Evolutionary conservation across 2,113 vertebrate species (phyloP), one percentile per base, ranked within the genome.

Genomic region (Gallinago undulata): DNA sequence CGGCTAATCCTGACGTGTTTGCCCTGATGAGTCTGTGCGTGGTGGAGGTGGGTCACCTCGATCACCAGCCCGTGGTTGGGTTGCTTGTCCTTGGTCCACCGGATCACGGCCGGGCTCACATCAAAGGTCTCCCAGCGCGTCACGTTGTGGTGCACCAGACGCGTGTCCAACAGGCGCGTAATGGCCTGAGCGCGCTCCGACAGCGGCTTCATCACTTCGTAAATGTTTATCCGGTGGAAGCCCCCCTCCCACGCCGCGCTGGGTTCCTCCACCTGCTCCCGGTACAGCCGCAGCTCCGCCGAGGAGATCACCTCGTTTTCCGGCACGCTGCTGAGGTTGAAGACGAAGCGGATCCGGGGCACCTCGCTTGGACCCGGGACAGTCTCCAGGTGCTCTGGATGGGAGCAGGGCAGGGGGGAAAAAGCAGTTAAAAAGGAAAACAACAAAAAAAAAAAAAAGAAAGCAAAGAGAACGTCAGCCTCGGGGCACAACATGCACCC

Each of bases 301-400:
- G 99, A 99, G 10, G 99, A 99, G 81, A 99, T 98, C 96, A 99
- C 98, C 98, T 99, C 99, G 13, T 99, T 98, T 74, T 99, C 98
- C 5, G 99, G 99, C 96, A 99, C 99, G 98, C 98, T 99, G 98
- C 99, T 99, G 97, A 99, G 98, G 98, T 99, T 99, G 98, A 99
- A 99, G 93, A 99, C 95, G 98, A 99, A 99, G 92, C 98, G 99
- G 72, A 99, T 96, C 91, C 76, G 98, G 94, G 68, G 97, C 14
- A 59, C 95, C 81, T 97, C 97, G 21, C 95, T 90, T 77, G 97
- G 96, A 83, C 98, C 98, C 82, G 98, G 97, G 68, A 99, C 80
- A 91, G 68, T 97, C 97, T 99, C 99, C 98, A 99, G 98, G 98
- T 99, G 98, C 97, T 99, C 99, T 99, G 97, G 25, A 76, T 73